phyloP scores from a whole-genome alignment of 2,888 invertebrate genomes.

The Dusona sp. region DNA sequence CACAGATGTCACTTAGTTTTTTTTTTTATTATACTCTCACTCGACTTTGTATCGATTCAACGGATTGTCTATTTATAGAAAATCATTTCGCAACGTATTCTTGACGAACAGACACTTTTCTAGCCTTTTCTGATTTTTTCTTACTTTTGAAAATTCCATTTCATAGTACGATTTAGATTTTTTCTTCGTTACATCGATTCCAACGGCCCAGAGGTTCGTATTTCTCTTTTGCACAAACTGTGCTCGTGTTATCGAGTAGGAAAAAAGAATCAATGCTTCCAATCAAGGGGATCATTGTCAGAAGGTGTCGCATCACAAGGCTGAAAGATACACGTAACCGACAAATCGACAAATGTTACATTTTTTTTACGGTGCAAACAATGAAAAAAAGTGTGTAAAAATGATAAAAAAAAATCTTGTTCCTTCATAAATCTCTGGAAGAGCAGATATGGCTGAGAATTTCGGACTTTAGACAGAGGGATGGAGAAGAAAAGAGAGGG shows the following conservation, averaged over 20 bases:
- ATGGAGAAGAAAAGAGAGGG: not conserved
- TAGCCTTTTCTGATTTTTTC: not conserved
- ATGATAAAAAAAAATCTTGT: slow-evolving; percentile 47
- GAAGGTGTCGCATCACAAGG: slow-evolving; percentile 33
- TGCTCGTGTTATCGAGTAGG: not conserved
- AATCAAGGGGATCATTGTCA: slow-evolving; percentile 60
- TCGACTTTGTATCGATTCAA: not conserved
- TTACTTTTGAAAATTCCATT: not conserved
- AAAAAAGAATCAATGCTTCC: slow-evolving; percentile 56
- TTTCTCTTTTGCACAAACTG: slow-evolving; percentile 46
- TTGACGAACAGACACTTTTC: not conserved
- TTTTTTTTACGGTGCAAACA: not conserved
- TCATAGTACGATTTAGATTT: not conserved
- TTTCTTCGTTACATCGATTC: slow-evolving; percentile 27
- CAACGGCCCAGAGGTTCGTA: slow-evolving; percentile 31
- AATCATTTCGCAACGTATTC: slow-evolving; percentile 1
- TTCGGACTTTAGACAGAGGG: not conserved
- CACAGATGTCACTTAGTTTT: not conserved
- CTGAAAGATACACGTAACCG: slow-evolving; percentile 40
- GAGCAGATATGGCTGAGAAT: slow-evolving; percentile 50
- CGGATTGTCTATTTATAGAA: not conserved
- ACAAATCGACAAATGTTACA: slow-evolving; percentile 40
- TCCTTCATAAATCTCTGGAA: slow-evolving; percentile 51
- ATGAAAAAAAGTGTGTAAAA: slow-evolving; percentile 24
- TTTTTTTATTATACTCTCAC: not conserved